Base-by-base conservation (phyloP, 1,140 invertebrate genomes). In the Heliothis subflexa region DNA sequence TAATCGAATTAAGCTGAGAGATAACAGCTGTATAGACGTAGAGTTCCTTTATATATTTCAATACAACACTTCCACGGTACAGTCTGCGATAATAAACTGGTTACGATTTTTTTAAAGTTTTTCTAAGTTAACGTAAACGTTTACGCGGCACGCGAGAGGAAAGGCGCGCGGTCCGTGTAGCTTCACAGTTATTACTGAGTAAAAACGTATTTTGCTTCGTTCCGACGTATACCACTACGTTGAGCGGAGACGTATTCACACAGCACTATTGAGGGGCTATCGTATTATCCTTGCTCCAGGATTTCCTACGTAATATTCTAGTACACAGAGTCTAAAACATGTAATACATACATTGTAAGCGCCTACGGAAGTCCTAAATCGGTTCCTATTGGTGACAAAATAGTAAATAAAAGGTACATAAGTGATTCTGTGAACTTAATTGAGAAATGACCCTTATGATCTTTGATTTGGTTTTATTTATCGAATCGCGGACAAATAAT, bases 151-250 rank as follows among this genome's bases (percentile, higher is more conserved):
- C 71, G 55, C 70, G 77, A 80, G 72, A 49, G 80, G 79, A 82
- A 86, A 89, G 84, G 89, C 92, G 92, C 91, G 92, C 90, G 84
- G 86, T 86, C 87, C 86, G 83, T 83, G 68, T 88, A 87, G 81
- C 85, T 83, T 89, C 89, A 54, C 84, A 78, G 82, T 89, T 87
- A 83, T 85, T 87, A 93, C 91, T 93, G 91, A 92, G 64, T 82
- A 49, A 72, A 78, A 82, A 74, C 84, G 81, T 82, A 81, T 78
- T 83, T 85, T 78, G 82, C 74, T 78, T 78, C 78, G 79, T 85
- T 84, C 82, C 83, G 78, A 62, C 83, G 78, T 77, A 64, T 70
- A 80, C 78, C 78, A 78, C 81, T 74, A 81, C 85, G 79, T 80
- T 75, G 54, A 79, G 72, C 76, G 79, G 78, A 70, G 62, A 82